Evolutionary conservation across 2,113 vertebrate genomes (phyloP).

Genomic region (Callochromis pleurospilus): DNA sequence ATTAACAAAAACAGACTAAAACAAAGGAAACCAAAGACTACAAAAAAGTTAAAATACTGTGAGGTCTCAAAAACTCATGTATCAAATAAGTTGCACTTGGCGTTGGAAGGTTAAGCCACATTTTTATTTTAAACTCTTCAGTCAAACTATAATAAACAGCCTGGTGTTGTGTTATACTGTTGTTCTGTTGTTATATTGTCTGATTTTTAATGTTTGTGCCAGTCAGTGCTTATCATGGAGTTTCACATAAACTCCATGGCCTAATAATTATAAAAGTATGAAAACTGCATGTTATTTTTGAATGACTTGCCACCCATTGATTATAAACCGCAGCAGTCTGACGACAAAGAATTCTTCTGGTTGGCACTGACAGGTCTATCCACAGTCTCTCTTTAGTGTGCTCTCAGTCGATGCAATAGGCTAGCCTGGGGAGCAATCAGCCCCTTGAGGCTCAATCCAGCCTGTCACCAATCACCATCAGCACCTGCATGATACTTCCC

Average conservation of each 20-base stretch:
- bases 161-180: neutral
- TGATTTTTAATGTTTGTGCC: neutral
- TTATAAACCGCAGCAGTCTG: neutral
- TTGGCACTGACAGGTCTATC: constrained; percentile 30
- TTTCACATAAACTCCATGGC: neutral
- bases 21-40: neutral
- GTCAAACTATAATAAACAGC: neutral
- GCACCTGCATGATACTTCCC: neutral
- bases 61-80: neutral
- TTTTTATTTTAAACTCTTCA: neutral
- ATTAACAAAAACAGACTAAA: neutral
- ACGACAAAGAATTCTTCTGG: neutral
- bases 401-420: constrained; percentile 2
- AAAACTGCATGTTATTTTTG: neutral
- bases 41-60: neutral
- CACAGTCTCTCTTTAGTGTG: neutral
- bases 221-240: neutral
- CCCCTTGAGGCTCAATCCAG: constrained; percentile 1
- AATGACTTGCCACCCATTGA: neutral
- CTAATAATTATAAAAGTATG: neutral
- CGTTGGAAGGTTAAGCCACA: neutral
- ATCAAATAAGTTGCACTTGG: neutral
- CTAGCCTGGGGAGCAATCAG: constrained; percentile 15
- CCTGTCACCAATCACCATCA: constrained; percentile 11
- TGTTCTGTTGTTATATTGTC: neutral